Evolutionary conservation across 2,888 invertebrate genomes (phyloP).

Genomic region (Anthoptus insignis): DNA sequence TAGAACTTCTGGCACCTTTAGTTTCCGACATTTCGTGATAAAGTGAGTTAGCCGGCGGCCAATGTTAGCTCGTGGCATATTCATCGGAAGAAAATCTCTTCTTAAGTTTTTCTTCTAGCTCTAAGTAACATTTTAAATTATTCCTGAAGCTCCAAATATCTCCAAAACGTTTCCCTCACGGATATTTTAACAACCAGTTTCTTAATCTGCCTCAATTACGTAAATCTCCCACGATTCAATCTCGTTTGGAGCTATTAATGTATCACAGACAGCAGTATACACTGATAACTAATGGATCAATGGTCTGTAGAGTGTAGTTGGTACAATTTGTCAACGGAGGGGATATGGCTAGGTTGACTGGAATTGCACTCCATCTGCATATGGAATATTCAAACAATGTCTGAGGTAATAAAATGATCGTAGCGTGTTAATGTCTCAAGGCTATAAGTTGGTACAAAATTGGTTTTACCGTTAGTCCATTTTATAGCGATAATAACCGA

Average conservation of each 20-base stretch:
- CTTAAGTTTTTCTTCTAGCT: no score
- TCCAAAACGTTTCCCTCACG: no score
- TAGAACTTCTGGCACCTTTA: no score
- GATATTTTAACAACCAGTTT: no score
- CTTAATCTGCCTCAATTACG: background rate
- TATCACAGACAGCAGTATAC: background rate
- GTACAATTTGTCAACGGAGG: background rate
- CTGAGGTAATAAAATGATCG: slow-evolving; percentile 33
- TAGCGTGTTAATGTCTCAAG: slow-evolving; percentile 2
- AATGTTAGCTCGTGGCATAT: no score
- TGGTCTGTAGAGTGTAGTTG: background rate
- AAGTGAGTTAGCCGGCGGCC: no score
- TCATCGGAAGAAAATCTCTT: no score
- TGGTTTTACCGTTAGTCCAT: no score
- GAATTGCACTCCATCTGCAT: slow-evolving; percentile 36
- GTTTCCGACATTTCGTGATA: no score
- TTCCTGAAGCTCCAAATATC: no score
- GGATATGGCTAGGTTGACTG: background rate
- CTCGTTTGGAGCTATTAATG: background rate
- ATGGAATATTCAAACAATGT: slow-evolving; percentile 62
- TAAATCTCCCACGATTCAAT: background rate
- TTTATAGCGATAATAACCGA: no score
- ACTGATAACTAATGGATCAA: slow-evolving; percentile 12
- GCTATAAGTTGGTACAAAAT: background rate
- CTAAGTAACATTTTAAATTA: no score